These are phyloP conservation scores for Epirrhoe tristata DNA, from an alignment of 2,888 invertebrate species.

Conservation along the genomic window DNA sequence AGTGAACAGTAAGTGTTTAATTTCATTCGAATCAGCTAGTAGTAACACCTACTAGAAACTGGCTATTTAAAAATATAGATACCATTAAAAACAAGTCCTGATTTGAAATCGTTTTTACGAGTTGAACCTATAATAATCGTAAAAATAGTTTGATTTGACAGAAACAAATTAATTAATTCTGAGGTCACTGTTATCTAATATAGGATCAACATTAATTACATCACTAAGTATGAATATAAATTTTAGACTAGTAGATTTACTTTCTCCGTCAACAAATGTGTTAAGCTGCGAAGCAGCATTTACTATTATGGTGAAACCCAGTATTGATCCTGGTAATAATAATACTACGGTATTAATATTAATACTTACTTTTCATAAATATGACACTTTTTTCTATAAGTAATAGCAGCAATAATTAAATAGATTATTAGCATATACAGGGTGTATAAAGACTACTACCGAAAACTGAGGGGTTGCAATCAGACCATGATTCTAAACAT, in stretches of 20 bases:
- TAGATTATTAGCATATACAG: too few relatives aligned
- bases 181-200: background rate
- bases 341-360: too few relatives aligned
- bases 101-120: background rate
- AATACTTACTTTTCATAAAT: background rate
- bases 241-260: background rate
- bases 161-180: background rate
- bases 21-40: too few relatives aligned
- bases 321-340: background rate
- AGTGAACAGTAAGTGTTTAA: too few relatives aligned
- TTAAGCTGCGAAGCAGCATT: background rate
- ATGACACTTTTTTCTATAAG: too few relatives aligned
- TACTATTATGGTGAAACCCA: background rate
- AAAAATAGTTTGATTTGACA: background rate
- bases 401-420: too few relatives aligned
- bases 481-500: too few relatives aligned
- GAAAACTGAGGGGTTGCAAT: too few relatives aligned
- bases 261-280: background rate
- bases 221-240: background rate
- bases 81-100: too few relatives aligned
- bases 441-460: too few relatives aligned
- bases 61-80: too few relatives aligned
- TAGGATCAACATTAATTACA: slow-evolving; percentile 1
- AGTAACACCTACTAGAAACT: too few relatives aligned
- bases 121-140: background rate